Conservation (phyloP, 1,140 invertebrate genomes). For the Aricia agestis region DNA sequence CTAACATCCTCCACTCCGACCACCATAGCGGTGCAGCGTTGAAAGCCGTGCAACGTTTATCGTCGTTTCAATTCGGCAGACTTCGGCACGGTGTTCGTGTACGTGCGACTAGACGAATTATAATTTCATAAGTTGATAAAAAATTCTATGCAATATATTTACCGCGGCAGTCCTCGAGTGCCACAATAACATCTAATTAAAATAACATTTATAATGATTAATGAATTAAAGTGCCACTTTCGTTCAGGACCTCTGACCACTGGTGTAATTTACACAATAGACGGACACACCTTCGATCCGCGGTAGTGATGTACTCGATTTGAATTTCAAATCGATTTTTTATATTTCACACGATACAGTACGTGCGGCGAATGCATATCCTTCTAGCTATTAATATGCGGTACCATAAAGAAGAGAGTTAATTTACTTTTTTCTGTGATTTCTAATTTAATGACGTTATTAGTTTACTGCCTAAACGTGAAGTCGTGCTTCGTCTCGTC, state of each 20-base stretch:
- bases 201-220: no score
- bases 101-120: no score
- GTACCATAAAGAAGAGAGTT: slow-evolving; percentile 14
- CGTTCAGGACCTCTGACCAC: neutral
- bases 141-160: no score
- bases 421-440: slow-evolving; percentile 10
- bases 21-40: no score
- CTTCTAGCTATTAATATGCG: slow-evolving; percentile 8
- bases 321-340: slow-evolving; percentile 11
- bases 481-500: no score
- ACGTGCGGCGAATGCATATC: neutral
- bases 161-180: no score
- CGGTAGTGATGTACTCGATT: slow-evolving; percentile 5
- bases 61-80: no score
- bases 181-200: no score
- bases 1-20: no score
- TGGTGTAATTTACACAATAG: neutral
- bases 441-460: neutral
- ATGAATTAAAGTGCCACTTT: neutral
- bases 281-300: neutral
- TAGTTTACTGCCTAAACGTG: neutral
- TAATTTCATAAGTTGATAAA: no score
- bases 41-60: no score
- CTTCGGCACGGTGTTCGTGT: no score
- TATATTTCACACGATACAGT: slow-evolving; percentile 8